Base-by-base conservation (phyloP, 2,797 vertebrate species). In the Eremophila alpestris region DNA sequence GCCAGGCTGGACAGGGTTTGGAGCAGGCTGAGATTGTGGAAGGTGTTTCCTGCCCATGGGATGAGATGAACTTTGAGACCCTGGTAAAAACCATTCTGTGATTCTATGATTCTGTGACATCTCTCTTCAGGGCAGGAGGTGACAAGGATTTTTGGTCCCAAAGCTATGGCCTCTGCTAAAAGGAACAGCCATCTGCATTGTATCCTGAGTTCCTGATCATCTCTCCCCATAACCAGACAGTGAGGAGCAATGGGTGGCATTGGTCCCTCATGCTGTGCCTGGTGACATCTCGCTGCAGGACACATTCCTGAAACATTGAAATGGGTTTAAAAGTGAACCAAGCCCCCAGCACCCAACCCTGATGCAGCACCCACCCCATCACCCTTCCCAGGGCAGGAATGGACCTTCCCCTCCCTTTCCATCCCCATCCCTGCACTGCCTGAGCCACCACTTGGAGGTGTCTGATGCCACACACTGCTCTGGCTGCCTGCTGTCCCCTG, bases 251-350 rank as follows among this genome's bases (percentile, higher is more conserved):
- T 4, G 40, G 14, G 23, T 52, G 74, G 19, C 90, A 45, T 51
- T 2, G 0, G 51, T 64, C 27, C 40, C 43, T 55, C 0, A 0
- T 54, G 43, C 62, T 54, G 10, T 36, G 32, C 64, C 29, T n/a
- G 43, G 17, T 93, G 76, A 48, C 56, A 40, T 30, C 74, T 63
- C 20, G 2, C 62, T 79, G 83, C 52, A 74, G 56, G 29, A 55
- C 9, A 2, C 9, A 2, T 46, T 80, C 67, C 65, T 86, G 55
- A 81, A 75, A 36, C 62, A 34, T 73, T 62, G 41, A 63, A 69
- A 52, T 7, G 48, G 32, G 16, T 59, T 76, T 63, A 52, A 73
- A 48, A 10, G 13, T 36, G 45, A 70, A 38, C 59, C 3, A 6
- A 75, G 52, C 48, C 26, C 20, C 16, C 68, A 70, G 60, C 24